A percentile compares a stretch with the other conserved stretches of the same genome.
phyloP scores from a whole-genome alignment of 2,797 vertebrate genomes.

The Dryobates pubescens region DNA sequence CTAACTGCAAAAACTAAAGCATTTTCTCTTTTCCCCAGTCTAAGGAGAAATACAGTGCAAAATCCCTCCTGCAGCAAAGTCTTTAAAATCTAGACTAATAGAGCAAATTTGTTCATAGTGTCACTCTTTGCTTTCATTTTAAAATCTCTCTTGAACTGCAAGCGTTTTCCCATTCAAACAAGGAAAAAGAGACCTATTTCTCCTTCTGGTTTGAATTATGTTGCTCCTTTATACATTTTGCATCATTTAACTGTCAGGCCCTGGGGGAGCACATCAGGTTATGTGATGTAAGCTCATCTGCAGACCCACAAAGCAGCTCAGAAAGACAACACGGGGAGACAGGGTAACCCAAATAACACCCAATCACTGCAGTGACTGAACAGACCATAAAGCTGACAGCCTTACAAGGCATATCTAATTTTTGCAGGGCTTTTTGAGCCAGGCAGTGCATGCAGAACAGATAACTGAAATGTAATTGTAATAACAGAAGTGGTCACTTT shows the following conservation, averaged over 20 bases:
- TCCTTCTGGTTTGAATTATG: neutral
- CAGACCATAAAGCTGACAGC: neutral
- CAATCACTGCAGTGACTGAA: neutral
- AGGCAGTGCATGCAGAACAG: neutral
- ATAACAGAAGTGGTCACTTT: neutral
- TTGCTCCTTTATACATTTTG: neutral
- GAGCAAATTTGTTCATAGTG: neutral
- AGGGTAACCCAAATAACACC: neutral
- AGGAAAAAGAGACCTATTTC: neutral
- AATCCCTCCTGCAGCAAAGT: neutral
- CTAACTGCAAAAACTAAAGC: neutral
- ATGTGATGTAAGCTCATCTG: neutral
- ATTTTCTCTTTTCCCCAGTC: neutral
- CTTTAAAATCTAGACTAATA: neutral
- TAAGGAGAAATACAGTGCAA: neutral
- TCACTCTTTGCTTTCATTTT: neutral
- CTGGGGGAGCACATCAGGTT: neutral
- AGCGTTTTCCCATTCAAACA: neutral
- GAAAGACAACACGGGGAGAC: neutral
- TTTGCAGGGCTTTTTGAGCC: neutral
- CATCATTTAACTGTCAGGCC: neutral
- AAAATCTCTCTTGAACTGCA: neutral
- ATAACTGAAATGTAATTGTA: neutral
- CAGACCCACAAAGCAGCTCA: neutral
- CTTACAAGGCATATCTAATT: neutral